Conservation (phyloP, 2,888 invertebrate species). For the Poecilus cupreus region DNA sequence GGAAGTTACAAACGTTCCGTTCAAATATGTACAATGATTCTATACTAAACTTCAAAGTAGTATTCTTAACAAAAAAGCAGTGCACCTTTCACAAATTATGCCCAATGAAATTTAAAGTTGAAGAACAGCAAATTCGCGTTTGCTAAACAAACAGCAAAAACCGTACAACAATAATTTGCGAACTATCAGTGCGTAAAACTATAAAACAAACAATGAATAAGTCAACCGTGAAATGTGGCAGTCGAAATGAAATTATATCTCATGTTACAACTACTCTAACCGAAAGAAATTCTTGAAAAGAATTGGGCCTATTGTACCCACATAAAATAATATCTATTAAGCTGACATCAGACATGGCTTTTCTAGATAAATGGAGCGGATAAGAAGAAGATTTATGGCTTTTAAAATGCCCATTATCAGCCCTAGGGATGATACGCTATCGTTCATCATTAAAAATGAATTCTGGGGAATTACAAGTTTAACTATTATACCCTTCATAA, state of each 20-base stretch:
- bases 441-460: neutral
- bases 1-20: too few species aligned
- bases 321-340: neutral
- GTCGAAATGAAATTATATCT: too few species aligned
- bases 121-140: too few species aligned
- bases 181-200: neutral
- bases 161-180: neutral
- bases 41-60: too few species aligned
- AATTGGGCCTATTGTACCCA: neutral
- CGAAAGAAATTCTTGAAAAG: neutral
- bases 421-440: neutral
- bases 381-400: neutral
- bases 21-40: too few species aligned
- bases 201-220: neutral
- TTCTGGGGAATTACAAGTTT: neutral
- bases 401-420: neutral
- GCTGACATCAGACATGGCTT: neutral
- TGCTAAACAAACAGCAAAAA: neutral
- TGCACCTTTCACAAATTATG: too few species aligned
- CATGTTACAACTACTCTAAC: neutral
- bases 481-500: too few species aligned
- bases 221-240: too few species aligned
- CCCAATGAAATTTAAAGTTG: too few species aligned
- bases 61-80: too few species aligned
- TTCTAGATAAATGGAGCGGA: conserved; percentile 1